Conservation (phyloP, 2,888 invertebrate species). For the Tubulanus polymorphus region DNA sequence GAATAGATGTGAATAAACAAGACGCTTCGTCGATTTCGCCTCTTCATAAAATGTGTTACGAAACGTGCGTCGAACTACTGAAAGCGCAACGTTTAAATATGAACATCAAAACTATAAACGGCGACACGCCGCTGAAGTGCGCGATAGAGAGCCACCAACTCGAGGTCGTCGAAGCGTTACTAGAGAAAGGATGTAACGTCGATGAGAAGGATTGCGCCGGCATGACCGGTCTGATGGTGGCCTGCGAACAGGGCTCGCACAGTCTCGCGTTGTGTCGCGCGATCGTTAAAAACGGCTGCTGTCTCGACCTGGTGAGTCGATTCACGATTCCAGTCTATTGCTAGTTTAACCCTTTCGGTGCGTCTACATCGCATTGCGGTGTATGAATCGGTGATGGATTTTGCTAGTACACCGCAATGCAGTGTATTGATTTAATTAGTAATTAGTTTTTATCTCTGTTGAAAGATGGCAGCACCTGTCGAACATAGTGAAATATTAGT, state of each 20-base stretch:
- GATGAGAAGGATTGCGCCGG: constrained; percentile 15
- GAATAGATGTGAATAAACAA: constrained; percentile 11
- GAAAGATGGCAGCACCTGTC: too few species aligned
- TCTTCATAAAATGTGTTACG: constrained; percentile 9
- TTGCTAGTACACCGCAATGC: too few species aligned
- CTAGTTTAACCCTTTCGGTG: too few species aligned
- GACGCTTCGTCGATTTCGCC: constrained; percentile 10
- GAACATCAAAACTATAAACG: constrained; percentile 9
- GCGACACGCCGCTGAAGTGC: constrained; percentile 15
- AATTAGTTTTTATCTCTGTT: too few species aligned
- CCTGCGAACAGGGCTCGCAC: constrained; percentile 11
- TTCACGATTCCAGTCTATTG: too few species aligned
- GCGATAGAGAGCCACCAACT: constrained; percentile 13
- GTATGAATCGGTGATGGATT: too few species aligned
- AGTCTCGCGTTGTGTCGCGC: constrained; percentile 7
- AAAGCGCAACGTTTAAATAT: constrained; percentile 4
- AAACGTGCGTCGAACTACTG: constrained; percentile 7
- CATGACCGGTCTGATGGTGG: constrained; percentile 17
- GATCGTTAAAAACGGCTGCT: constrained; percentile 5
- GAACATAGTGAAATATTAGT: too few species aligned
- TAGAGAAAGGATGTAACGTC: constrained; percentile 8
- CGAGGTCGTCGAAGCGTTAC: constrained; percentile 5
- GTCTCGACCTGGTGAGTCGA: neutral
- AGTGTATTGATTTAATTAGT: too few species aligned
- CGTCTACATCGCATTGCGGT: too few species aligned